Conservation (phyloP, 1,140 invertebrate species). For the Tetramorium alpestre region DNA sequence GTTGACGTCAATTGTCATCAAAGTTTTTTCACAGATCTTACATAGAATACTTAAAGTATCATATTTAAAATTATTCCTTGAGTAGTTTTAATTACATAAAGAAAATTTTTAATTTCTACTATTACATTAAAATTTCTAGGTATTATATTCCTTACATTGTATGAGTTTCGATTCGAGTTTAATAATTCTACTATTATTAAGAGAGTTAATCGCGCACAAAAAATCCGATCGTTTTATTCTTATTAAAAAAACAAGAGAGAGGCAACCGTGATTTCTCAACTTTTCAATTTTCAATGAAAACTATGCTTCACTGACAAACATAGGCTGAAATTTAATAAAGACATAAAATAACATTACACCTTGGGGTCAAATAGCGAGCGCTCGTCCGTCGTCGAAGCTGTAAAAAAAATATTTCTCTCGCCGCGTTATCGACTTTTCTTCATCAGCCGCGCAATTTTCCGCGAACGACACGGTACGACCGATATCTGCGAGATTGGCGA, state of each 20-base stretch:
- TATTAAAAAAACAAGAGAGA: not conserved
- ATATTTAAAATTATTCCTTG: not conserved
- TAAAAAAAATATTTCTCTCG: conserved; percentile 52
- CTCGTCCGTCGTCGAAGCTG: conserved; percentile 8
- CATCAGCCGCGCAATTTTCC: conserved; percentile 42
- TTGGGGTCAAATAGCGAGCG: conserved; percentile 29
- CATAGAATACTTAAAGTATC: no score
- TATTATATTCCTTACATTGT: not conserved
- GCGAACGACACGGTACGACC: conserved; percentile 20
- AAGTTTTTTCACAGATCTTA: not conserved
- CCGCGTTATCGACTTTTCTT: conserved; percentile 45
- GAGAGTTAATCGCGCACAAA: not conserved
- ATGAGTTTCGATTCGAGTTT: not conserved
- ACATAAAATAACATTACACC: conserved; percentile 44
- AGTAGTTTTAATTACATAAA: not conserved
- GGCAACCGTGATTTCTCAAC: not conserved
- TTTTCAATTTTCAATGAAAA: conserved; percentile 18
- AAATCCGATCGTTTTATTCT: not conserved
- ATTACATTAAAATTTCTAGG: not conserved
- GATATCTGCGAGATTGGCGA: conserved; percentile 35
- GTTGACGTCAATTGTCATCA: not conserved
- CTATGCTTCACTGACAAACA: conserved; percentile 15
- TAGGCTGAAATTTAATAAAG: conserved; percentile 44
- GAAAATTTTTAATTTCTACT: not conserved
- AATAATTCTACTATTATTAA: not conserved